These are phyloP conservation scores for Hyppa rectilinea DNA, from an alignment of 2,888 invertebrate species.

Conservation along the genomic window DNA sequence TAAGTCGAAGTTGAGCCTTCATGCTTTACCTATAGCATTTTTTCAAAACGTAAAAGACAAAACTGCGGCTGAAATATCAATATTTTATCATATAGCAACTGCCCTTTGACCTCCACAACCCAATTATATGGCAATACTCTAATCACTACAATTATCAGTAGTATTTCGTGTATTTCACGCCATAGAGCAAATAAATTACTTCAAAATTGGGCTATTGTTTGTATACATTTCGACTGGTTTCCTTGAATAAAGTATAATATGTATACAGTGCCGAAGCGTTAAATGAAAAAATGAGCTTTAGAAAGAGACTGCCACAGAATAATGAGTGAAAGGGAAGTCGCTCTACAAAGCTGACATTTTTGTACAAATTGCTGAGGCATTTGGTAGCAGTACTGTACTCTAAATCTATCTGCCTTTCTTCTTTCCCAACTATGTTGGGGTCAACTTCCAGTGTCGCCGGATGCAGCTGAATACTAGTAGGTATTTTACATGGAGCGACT, in stretches of 20 bases:
- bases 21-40: not conserved
- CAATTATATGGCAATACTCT: conserved; percentile 6
- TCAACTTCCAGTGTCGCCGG: too few relatives aligned
- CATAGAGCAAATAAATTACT: not conserved
- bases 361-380: not conserved
- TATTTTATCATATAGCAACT: conserved; percentile 7
- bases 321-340: not conserved
- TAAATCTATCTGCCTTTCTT: too few relatives aligned
- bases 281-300: not conserved
- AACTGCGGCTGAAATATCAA: not conserved
- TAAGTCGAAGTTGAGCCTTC: not conserved
- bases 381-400: too few relatives aligned
- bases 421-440: too few relatives aligned
- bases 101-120: not conserved
- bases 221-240: not conserved
- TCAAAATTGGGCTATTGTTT: conserved; percentile 6
- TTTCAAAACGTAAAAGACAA: not conserved
- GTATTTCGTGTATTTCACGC: conserved; percentile 15
- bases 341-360: not conserved
- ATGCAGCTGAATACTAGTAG: too few relatives aligned
- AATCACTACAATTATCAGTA: conserved; percentile 8
- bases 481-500: too few relatives aligned
- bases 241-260: not conserved
- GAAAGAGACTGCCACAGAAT: not conserved
- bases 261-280: not conserved